Conservation (phyloP, 2,888 invertebrate genomes). For the Pyrrhosoma nymphula region DNA sequence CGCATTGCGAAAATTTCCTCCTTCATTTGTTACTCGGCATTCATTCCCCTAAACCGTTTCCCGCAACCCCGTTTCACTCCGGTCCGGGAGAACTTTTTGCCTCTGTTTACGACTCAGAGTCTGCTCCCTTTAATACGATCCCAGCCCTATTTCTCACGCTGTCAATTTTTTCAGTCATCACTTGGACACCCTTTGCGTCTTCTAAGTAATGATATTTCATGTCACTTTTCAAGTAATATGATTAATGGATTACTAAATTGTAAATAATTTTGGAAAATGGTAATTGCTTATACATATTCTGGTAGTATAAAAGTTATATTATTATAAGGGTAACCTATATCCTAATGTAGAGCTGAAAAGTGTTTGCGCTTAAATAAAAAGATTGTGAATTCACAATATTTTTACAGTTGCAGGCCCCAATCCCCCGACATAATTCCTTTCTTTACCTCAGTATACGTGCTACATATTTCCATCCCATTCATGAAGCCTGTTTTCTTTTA, state of each 20-base stretch:
- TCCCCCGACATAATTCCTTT: too few relatives aligned
- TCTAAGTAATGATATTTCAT: background rate
- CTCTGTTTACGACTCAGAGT: background rate
- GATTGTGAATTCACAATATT: too few relatives aligned
- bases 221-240: background rate
- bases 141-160: background rate
- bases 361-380: too few relatives aligned
- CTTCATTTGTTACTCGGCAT: background rate
- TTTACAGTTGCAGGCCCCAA: too few relatives aligned
- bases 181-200: background rate
- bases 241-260: background rate
- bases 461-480: too few relatives aligned
- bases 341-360: too few relatives aligned
- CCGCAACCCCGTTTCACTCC: background rate
- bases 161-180: background rate
- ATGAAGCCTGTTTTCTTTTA: too few relatives aligned
- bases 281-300: too few relatives aligned
- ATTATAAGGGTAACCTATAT: too few relatives aligned
- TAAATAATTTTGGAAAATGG: background rate
- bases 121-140: background rate
- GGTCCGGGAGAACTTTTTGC: background rate
- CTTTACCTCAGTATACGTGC: too few relatives aligned
- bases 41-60: conserved; percentile 16
- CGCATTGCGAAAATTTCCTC: background rate
- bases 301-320: too few relatives aligned